Conservation (phyloP, 2,888 invertebrate genomes). For the Ceraclea dissimilis region DNA sequence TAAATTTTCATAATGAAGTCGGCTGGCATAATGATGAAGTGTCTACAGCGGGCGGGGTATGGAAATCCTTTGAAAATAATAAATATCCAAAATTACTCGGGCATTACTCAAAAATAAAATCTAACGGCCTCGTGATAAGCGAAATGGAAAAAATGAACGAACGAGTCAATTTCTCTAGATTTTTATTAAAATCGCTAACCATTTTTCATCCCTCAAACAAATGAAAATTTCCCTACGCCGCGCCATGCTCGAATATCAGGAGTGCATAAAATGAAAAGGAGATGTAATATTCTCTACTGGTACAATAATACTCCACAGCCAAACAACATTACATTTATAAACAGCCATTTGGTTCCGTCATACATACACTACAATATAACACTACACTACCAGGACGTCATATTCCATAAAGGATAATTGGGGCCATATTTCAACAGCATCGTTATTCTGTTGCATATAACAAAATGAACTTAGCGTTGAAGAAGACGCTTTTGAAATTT, state of each 20-base stretch:
- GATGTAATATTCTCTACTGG: neutral
- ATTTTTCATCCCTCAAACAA: neutral
- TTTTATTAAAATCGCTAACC: neutral
- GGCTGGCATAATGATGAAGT: no score
- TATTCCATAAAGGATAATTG: constrained; percentile 2
- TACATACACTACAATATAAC: neutral
- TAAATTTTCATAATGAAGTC: no score
- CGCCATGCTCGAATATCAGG: neutral
- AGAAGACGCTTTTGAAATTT: neutral
- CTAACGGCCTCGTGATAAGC: no score
- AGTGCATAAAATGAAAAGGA: neutral
- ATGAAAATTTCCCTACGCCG: neutral
- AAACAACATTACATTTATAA: neutral
- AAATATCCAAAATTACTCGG: no score
- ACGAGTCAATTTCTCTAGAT: neutral
- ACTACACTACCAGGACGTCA: neutral
- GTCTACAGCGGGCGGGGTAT: no score
- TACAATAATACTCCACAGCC: neutral
- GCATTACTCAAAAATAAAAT: no score
- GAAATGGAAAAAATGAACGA: no score
- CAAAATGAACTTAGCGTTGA: neutral
- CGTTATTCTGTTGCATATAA: neutral
- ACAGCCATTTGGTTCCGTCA: neutral
- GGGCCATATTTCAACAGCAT: neutral
- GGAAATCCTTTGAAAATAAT: no score